Percentiles rank a stretch among this genome's conserved stretches.
phyloP scores from a whole-genome alignment of 2,797 vertebrate genomes.

The Hippocampus kuda region DNA sequence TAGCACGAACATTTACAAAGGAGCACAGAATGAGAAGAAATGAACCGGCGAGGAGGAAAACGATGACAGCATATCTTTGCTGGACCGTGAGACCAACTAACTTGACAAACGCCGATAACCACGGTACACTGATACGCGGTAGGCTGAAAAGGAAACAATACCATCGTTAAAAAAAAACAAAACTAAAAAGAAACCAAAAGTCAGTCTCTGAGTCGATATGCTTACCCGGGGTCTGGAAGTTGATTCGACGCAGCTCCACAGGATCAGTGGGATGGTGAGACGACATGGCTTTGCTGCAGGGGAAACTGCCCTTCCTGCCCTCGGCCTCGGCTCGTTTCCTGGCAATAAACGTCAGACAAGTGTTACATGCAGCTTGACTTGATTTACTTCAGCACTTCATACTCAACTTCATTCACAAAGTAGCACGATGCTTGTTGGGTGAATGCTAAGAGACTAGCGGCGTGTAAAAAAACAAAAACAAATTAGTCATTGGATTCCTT shows the following conservation, averaged over 20 bases:
- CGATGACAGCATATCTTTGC: conserved; percentile 55
- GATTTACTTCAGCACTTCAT: not conserved
- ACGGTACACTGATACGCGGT: conserved; percentile 84
- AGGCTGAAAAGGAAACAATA: conserved; percentile 81
- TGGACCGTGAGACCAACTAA: conserved; percentile 72
- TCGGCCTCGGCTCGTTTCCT: conserved; percentile 96
- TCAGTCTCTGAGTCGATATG: not conserved
- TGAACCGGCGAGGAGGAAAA: conserved; percentile 41
- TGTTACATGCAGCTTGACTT: not conserved
- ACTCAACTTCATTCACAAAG: not conserved
- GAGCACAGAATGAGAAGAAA: conserved; percentile 26
- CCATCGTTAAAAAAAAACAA: conserved; percentile 30
- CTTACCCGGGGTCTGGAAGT: conserved; percentile 97
- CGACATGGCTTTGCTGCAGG: conserved; percentile 91
- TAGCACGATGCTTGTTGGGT: not conserved
- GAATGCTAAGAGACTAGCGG: not conserved
- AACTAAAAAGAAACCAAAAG: not conserved
- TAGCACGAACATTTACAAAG: conserved; percentile 27
- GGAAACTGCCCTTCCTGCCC: conserved; percentile 93
- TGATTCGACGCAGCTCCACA: conserved; percentile 93
- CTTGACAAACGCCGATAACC: conserved; percentile 92
- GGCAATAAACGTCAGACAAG: conserved; percentile 12
- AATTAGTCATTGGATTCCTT: not conserved
- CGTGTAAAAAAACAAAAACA: not conserved
- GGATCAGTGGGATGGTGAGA: conserved; percentile 97